A percentile compares a stretch with the other conserved stretches of the same genome.
Conservation (phyloP, 2,888 invertebrate genomes). For the Scrobipalpa atriplicella region DNA sequence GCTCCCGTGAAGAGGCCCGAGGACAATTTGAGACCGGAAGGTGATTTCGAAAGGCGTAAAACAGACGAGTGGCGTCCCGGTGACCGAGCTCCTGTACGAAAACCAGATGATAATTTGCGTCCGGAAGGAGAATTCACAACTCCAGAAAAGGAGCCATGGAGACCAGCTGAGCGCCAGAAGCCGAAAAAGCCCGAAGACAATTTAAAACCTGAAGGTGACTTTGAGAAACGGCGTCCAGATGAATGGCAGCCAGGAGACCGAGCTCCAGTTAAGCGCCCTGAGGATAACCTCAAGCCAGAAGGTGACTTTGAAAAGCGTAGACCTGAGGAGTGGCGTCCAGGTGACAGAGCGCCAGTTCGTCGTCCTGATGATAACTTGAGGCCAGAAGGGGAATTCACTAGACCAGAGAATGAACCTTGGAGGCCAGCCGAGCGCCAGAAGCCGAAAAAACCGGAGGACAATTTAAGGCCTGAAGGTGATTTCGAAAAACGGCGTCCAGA, state of each 20-base stretch:
- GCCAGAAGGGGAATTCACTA: slow-evolving; percentile 82
- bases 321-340: slow-evolving; percentile 71
- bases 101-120: slow-evolving; percentile 77
- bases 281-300: slow-evolving; percentile 78
- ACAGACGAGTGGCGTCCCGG: slow-evolving; percentile 68
- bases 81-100: slow-evolving; percentile 71
- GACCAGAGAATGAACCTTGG: slow-evolving; percentile 62
- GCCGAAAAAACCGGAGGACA: slow-evolving; percentile 58
- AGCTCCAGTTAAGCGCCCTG: slow-evolving; percentile 64
- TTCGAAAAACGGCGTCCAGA: slow-evolving; percentile 71
- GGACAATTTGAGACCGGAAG: slow-evolving; percentile 82
- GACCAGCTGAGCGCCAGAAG: slow-evolving; percentile 71
- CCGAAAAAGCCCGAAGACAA: slow-evolving; percentile 82
- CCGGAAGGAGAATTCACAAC: slow-evolving; percentile 75
- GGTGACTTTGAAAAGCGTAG: slow-evolving; percentile 77
- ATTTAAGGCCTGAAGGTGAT: slow-evolving; percentile 77
- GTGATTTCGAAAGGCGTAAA: slow-evolving; percentile 67
- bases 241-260: slow-evolving; percentile 77
- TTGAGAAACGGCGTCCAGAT: slow-evolving; percentile 61
- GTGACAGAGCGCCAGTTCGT: slow-evolving; percentile 74
- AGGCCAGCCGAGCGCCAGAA: slow-evolving; percentile 78
- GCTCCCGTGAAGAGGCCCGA: slow-evolving; percentile 57
- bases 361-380: slow-evolving; percentile 83
- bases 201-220: slow-evolving; percentile 79
- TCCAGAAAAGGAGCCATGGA: slow-evolving; percentile 59